Base-by-base conservation (phyloP, 2,113 vertebrate species). In the Dicrurus megarhynchus region DNA sequence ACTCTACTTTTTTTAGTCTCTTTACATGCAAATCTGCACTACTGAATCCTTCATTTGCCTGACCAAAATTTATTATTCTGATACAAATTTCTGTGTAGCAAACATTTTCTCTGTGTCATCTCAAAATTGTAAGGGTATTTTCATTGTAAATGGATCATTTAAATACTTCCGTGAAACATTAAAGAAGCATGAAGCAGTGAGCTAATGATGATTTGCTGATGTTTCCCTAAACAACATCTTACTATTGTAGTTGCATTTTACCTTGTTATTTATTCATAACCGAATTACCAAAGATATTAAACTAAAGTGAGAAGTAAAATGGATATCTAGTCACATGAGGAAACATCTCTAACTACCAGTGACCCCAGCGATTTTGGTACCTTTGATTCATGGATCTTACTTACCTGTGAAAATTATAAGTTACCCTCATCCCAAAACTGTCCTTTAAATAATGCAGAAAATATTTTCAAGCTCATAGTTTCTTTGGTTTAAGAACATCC, bases 261-360 rank as follows among this genome's bases (percentile, higher is more conserved):
- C 11, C 42, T 75, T 91, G 12, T 73, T 87, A 83, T 68, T 50
- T 73, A 76, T 74, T 93, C 46, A 80, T 93, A 61, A 63, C 16
- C 20, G 22, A 93, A 89, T 86, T 94, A 95, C 46, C 39, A 93
- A 94, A 88, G 82, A 33, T 57, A 93, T 65, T 89, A 92, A 96
- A 95, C 70, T 73, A 53, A 63, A 89, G 14, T 93, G 60, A 75
- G 24, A 92, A 91, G 46, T 74, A 49, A 96, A 97, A 70, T 87
- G 14, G 18, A 27, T 94, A 91, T 57, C 74, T 37, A 74, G 30
- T 71, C 84, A 89, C 56, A 91, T 13, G 59, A 76, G 74, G 63
- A 96, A 95, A 93, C 35, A 35, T 65, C 73, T 95, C 47, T 87
- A 89, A 57, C 35, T 87, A 52, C 19, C 17, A 76, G 39, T 42